Evolutionary conservation across 2,888 invertebrate species (phyloP), one percentile per base, ranked within the genome.

Genomic region (Limnephilus rhombicus): DNA sequence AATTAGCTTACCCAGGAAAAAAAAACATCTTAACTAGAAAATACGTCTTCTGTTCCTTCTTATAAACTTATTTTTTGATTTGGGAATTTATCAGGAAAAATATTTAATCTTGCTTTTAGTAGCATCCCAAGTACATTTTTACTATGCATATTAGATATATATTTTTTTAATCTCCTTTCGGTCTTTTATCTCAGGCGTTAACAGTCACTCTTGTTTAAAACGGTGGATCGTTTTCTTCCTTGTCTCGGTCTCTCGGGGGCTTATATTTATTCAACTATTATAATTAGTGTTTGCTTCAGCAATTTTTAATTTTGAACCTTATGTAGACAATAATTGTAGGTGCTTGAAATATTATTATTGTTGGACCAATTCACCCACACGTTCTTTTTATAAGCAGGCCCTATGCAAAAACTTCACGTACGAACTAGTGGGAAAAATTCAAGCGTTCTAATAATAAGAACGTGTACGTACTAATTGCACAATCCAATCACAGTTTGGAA

Each of bases 381-480:
- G 24, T 53, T 53, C 53, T n/a, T n/a, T 68, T 53, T 34, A 41
- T 89, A 89, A 89, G n/a, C 80, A 89, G 80, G n/a, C 45, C 45
- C 37, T 89, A 15, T 45, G 41, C 89, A 89, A 89, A 81, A 89
- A 81, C 41, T 41, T 89, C 89, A 89, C 89, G 89, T 89, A 81
- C 81, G 12, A 80, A 81, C 41, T 41, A 89, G 81, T 81, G 80
- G 89, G 12, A 89, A 89, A 89, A 89, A 41, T 80, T 31, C 68
- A 45, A 89, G 12, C n/a, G 45, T 31, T 37, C 80, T n/a, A 49
- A 80, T 80, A 89, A 41, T 81, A 89, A 29, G 37, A 45, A 80
- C 89, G 41, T 18, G 15, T 41, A 45, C 15, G 13, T 41, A 81
- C 41, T 80, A 80, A 89, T 89, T 81, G 89, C 89, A 18, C 24